Conservation (phyloP, 2,797 vertebrate genomes). For the Nyctibius grandis region DNA sequence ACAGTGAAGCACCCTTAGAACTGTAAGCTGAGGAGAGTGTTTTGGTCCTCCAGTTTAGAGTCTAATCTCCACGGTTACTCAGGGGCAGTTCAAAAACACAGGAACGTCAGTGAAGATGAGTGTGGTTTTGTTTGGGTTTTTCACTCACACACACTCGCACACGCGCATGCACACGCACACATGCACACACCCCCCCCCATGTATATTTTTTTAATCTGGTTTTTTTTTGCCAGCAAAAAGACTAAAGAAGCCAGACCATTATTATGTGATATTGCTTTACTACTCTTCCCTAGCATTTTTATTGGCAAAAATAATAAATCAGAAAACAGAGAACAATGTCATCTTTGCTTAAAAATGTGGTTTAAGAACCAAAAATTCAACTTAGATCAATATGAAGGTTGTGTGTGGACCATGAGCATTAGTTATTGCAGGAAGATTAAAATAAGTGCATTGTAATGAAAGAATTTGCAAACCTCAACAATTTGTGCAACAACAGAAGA, state of each 20-base stretch:
- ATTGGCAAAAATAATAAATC: background rate
- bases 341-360: background rate
- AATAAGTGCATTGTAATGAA: background rate
- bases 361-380: background rate
- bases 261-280: background rate
- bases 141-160: too few relatives aligned
- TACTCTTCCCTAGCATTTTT: background rate
- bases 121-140: too few relatives aligned
- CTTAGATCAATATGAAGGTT: background rate
- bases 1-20: background rate
- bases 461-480: background rate
- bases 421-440: background rate
- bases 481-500: background rate
- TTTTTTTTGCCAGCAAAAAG: background rate
- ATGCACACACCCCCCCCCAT: background rate
- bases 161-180: too few relatives aligned
- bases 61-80: background rate
- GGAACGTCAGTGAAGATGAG: too few relatives aligned
- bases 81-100: background rate
- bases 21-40: background rate
- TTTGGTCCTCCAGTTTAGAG: background rate
- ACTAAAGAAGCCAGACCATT: background rate
- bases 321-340: background rate
- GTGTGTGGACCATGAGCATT: background rate
- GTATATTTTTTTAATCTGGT: background rate